These are phyloP conservation scores for Dryobota labecula DNA, from an alignment of 2,888 invertebrate species.

Conservation along the genomic window DNA sequence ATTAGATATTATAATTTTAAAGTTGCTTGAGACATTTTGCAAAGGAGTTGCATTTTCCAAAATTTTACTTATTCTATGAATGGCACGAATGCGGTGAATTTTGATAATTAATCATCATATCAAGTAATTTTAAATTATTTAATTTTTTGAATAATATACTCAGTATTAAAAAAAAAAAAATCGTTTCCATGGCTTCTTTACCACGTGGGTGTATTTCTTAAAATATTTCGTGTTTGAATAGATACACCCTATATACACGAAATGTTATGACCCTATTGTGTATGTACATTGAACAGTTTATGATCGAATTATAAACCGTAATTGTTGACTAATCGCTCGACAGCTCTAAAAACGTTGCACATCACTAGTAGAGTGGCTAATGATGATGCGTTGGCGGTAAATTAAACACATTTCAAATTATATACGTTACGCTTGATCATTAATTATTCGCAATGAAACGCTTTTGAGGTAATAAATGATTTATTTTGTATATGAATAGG, in stretches of 20 bases:
- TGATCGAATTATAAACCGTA: constrained; percentile 42
- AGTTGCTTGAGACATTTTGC: too few relatives aligned
- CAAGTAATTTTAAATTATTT: too few relatives aligned
- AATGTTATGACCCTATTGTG: constrained; percentile 33
- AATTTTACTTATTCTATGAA: too few relatives aligned
- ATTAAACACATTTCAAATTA: constrained; percentile 39
- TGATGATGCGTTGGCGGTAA: constrained; percentile 37
- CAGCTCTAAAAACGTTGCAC: constrained; percentile 19
- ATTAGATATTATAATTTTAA: too few relatives aligned
- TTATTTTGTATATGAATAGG: constrained; percentile 32
- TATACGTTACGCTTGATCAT: constrained; percentile 32
- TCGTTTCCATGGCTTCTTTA: too few relatives aligned
- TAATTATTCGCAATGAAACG: constrained; percentile 42
- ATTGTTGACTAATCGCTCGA: constrained; percentile 33
- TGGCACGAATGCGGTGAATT: too few relatives aligned
- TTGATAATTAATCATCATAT: too few relatives aligned
- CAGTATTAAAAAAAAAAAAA: too few relatives aligned
- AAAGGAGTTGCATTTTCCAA: too few relatives aligned
- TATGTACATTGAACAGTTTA: constrained; percentile 35
- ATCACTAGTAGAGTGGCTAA: constrained; percentile 49
- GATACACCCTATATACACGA: constrained; percentile 27
- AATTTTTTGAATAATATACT: too few relatives aligned
- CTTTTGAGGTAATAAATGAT: constrained; percentile 37
- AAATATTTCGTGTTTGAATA: too few relatives aligned
- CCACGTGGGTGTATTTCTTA: too few relatives aligned